A percentile compares a stretch with the other conserved stretches of the same genome.
phyloP scores from a whole-genome alignment of 2,797 vertebrate genomes.

The Heterohyrax brucei region DNA sequence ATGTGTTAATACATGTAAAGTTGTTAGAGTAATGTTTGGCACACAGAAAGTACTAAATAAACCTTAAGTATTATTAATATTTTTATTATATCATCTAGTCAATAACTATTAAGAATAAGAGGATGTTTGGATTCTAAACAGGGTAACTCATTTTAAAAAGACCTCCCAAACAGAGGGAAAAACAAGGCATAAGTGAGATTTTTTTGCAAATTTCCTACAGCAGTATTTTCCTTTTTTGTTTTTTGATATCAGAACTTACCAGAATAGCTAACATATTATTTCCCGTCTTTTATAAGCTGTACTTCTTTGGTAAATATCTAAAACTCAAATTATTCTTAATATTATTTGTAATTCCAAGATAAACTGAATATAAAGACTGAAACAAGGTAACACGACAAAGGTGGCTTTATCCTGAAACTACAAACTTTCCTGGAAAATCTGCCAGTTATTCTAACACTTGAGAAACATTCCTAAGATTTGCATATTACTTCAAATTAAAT shows the following conservation, averaged over 20 bases:
- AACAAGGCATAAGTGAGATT: slow-evolving; percentile 18
- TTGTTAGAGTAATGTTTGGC: background rate
- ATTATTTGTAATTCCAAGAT: slow-evolving; percentile 37
- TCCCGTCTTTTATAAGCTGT: slow-evolving; percentile 10
- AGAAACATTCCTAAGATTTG: too few relatives aligned
- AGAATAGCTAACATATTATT: slow-evolving; percentile 11
- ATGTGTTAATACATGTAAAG: background rate
- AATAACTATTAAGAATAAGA: background rate
- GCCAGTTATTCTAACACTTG: slow-evolving; percentile 33
- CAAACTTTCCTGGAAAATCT: background rate
- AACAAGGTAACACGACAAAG: background rate
- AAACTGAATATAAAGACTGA: slow-evolving; percentile 46
- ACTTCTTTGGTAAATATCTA: background rate
- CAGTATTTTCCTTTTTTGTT: background rate
- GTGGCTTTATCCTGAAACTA: background rate
- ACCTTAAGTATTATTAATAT: background rate
- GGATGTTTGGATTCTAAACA: slow-evolving; percentile 33
- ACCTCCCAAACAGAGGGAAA: background rate
- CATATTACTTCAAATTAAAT: too few relatives aligned
- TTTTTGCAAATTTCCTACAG: slow-evolving; percentile 21
- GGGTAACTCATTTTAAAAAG: background rate
- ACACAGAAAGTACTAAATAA: slow-evolving; percentile 29
- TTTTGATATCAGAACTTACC: slow-evolving; percentile 17
- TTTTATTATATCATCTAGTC: background rate
- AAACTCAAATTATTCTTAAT: background rate